Base-by-base conservation (phyloP, 2,113 vertebrate genomes). In the Pomatorhinus ruficollis region DNA sequence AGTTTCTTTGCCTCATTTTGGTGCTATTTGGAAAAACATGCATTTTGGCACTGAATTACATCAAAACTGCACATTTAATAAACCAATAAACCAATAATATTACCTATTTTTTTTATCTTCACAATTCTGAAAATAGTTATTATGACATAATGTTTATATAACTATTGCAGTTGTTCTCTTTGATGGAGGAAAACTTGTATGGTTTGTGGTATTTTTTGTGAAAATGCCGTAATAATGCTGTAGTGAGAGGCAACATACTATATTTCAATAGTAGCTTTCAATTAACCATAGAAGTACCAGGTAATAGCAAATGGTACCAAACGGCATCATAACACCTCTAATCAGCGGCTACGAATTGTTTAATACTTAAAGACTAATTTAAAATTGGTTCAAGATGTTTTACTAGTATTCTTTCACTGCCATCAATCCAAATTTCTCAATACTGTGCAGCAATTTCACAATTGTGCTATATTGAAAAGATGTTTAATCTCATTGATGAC, bases 1-100 rank as follows among this genome's bases (percentile, higher is more conserved):
- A 94, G 83, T 79, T 56, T 93, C 83, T 97, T 97, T 42, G 59
- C 95, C 94, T 98, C 97, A 10, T 90, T 97, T 96, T 97, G 97
- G 93, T 94, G 95, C 97, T 98, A 95, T 96, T 96, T 98, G 97
- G 96, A 97, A 97, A 97, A 98, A 90, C 95, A 98, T 96, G 97
- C 95, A 98, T 98, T 98, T 98, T 98, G 98, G 98, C 98, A 98
- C 97, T 25, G 95, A 94, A 90, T 93, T 89, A 85, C 84, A 95
- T 93, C 37, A 91, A 96, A 89, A 86, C 7, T 89, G 87, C 74
- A 91, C 49, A 88, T 72, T 83, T 89, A 95, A 95, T 91, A 97
- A 96, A 96, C 87, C 35, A 95, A 95, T 91, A 97, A 96, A 96
- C 87, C 35, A 92, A 71, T 90, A 94, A 76, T 87, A 87, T 89